A percentile compares a stretch with the other conserved stretches of the same genome.
These are phyloP conservation scores for Chelidonichthys spinosus DNA, from an alignment of 2,797 vertebrate species.

Conservation along the genomic window DNA sequence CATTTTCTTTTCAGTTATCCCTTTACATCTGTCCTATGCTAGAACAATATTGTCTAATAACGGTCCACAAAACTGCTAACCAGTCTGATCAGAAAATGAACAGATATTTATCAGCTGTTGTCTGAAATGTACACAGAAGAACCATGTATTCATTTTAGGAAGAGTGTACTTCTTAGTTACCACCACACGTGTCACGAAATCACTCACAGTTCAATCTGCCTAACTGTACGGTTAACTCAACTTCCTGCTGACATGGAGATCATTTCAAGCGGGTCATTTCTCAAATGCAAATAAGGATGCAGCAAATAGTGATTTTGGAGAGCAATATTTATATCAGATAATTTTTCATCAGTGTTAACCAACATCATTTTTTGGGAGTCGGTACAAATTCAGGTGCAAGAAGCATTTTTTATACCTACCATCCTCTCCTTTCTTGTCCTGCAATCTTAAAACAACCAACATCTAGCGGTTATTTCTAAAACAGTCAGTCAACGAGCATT, in stretches of 20 bases:
- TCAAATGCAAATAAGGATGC: neutral
- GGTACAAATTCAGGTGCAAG: neutral
- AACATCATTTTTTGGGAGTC: neutral
- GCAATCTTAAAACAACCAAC: slow-evolving; percentile 7
- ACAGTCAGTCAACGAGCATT: neutral
- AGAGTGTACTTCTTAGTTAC: neutral
- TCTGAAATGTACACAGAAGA: neutral
- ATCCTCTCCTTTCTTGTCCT: slow-evolving; percentile 4
- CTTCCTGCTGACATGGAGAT: neutral
- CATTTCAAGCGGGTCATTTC: neutral
- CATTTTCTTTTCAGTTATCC: slow-evolving; percentile 46
- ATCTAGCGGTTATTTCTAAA: slow-evolving; percentile 7
- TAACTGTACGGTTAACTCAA: neutral
- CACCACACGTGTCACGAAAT: neutral
- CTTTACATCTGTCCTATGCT: slow-evolving; percentile 23
- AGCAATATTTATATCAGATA: neutral
- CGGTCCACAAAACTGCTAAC: neutral
- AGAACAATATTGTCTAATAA: slow-evolving; percentile 6
- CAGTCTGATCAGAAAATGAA: neutral
- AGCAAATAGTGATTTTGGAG: neutral
- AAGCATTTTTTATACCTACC: neutral
- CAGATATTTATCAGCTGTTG: neutral
- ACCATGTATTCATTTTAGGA: neutral
- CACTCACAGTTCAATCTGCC: neutral
- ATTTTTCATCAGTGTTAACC: neutral